These are phyloP conservation scores for Amiota mariae DNA, from an alignment of 2,888 invertebrate genomes.

Conservation along the genomic window DNA sequence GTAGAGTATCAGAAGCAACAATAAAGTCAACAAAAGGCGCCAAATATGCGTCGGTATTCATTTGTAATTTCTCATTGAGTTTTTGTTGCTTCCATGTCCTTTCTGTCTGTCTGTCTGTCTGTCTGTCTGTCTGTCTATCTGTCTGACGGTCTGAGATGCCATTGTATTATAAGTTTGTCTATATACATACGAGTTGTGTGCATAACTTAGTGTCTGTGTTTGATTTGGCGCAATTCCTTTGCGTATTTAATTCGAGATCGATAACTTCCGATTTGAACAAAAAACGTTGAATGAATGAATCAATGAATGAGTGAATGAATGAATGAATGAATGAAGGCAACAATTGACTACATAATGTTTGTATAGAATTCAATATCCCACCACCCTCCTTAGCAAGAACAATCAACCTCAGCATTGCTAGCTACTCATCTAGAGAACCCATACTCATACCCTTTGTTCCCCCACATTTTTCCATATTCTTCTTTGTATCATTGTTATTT, in stretches of 20 bases:
- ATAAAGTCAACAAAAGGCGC: slow-evolving; percentile 4
- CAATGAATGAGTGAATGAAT: slow-evolving; percentile 1
- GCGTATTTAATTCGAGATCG: slow-evolving; percentile 30
- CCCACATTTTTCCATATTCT: not conserved
- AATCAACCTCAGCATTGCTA: no score
- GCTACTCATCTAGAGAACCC: no score
- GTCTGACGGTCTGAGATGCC: not conserved
- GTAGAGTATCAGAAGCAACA: not conserved
- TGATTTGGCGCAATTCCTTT: slow-evolving; percentile 32
- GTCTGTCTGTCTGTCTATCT: not conserved
- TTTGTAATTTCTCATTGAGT: slow-evolving; percentile 17
- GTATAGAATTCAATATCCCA: no score
- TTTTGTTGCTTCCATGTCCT: slow-evolving; percentile 12
- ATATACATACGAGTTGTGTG: not conserved
- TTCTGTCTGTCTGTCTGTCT: not conserved
- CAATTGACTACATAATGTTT: not conserved
- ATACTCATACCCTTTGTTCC: not conserved
- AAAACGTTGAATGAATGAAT: slow-evolving; percentile 7
- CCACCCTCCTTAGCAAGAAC: no score
- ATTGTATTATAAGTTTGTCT: not conserved
- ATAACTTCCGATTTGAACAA: slow-evolving; percentile 26
- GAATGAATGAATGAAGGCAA: not conserved
- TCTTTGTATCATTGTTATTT: not conserved
- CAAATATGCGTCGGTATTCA: slow-evolving; percentile 17
- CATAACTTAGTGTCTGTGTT: slow-evolving; percentile 26